Evolutionary conservation across 2,797 vertebrate species (phyloP), one percentile per base, ranked within the genome.

Genomic region (Tinamus major): DNA sequence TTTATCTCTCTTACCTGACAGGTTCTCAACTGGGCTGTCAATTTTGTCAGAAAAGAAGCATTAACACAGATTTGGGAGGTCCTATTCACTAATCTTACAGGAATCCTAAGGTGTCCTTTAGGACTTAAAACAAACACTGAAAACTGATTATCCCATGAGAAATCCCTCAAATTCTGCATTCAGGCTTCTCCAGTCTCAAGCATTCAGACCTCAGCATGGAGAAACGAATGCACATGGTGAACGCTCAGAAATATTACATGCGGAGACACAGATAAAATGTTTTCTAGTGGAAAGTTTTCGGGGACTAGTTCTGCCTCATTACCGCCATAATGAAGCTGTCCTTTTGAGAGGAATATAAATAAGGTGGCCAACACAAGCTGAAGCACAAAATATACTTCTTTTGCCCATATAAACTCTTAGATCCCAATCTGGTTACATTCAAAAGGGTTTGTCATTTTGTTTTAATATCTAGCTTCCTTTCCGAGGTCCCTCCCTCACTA

Each of bases 121-220:
- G 85, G 64, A 71, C 79, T 83, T 86, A 89, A 97, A 95, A 82
- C 62, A 87, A 96, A 92, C 61, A 79, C 51, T 46, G 33, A 53
- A 46, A 41, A 72, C 78, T 88, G 70, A 92, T 97, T 87, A 94
- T 92, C 83, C 91, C 68, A 81, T 89, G 90, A 92, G 79, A 93
- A 94, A 92, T 84, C 91, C 64, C 65, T 92, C 63, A 13, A 88
- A 95, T 68, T 95, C 91, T 87, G 49, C 35, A 53, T 64, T 91
- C 91, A 95, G 88, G 93, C 89, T 89, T 95, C 94, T 93, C 92
- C 71, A 93, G 68, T 61, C 80, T 87, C 86, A 83, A 51, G 81
- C 68, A 81, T 42, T 80, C 82, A 94, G 89, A 94, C 71, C 87
- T 93, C 75, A 75, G 84, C 82, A 69, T 91, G 89, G 76, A 93